A percentile compares a stretch with the other conserved stretches of the same genome.
Conservation (phyloP, 2,888 invertebrate species). For the Pediacus dermestoides region DNA sequence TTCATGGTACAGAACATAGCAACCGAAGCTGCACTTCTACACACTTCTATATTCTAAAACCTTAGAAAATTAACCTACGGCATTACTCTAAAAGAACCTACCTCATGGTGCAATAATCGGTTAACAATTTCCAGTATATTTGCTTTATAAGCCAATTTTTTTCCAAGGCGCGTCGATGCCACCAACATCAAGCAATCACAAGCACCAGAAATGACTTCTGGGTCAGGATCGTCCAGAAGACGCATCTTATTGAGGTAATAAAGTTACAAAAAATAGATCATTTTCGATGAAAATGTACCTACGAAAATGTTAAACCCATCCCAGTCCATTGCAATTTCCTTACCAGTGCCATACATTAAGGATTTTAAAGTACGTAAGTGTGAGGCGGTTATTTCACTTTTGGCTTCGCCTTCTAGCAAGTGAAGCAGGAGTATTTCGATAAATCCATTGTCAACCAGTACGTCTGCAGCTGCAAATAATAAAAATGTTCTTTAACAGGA, state of each 20-base stretch:
- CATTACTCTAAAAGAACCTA: constrained; percentile 20
- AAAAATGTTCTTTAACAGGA: constrained; percentile 5
- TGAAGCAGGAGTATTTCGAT: constrained; percentile 40
- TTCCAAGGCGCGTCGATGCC: constrained; percentile 41
- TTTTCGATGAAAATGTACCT: constrained; percentile 14
- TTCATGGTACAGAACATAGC: constrained; percentile 44
- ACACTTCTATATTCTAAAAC: constrained; percentile 35
- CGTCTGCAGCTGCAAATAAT: constrained; percentile 43
- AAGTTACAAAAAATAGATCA: neutral
- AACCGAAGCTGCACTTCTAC: constrained; percentile 39
- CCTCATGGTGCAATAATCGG: constrained; percentile 40
- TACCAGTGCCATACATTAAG: constrained; percentile 45
- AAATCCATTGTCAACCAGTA: constrained; percentile 43
- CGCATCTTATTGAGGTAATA: constrained; percentile 23
- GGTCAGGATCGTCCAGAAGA: constrained; percentile 36
- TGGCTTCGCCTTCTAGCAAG: constrained; percentile 35
- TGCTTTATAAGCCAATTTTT: constrained; percentile 41
- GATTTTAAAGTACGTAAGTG: constrained; percentile 44
- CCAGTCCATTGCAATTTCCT: constrained; percentile 43
- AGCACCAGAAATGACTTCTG: constrained; percentile 34
- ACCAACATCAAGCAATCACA: constrained; percentile 42
- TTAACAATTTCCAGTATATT: constrained; percentile 41
- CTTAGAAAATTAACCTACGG: constrained; percentile 4
- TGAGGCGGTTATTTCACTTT: constrained; percentile 36
- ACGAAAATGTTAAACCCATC: constrained; percentile 44